Evolutionary conservation across 1,140 invertebrate genomes (phyloP), one percentile per base, ranked within the genome.

Genomic region (Drosophila chauvacae): DNA sequence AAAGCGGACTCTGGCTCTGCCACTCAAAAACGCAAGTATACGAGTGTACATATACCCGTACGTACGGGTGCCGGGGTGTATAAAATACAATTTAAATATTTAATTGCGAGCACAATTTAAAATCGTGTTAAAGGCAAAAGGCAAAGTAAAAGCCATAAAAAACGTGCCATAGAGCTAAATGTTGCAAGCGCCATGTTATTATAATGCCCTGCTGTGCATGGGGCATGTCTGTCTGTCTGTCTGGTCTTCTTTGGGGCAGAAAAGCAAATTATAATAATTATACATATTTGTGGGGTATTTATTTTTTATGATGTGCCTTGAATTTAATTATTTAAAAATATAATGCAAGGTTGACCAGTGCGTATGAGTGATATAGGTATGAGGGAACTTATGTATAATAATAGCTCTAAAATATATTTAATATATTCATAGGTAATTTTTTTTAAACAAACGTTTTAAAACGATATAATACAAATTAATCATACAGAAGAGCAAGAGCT

Each of bases 51-150:
- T 41, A 20, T 35, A 23, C 2, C 2, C 7, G 23, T 37, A 18
- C 35, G 11, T 11, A 16, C 11, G 37, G 28, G 10, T 11, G 44
- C 18, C 20, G 64, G 45, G 64, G 45, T 39, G 39, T 45, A 72
- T 70, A 62, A 77, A 82, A 87, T 56, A 79, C 80, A 87, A 86
- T 86, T 86, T 86, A 73, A 86, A 88, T 86, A 86, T 86, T 88
- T 86, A 86, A 86, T 83, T 83, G 84, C 71, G 28, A 58, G 50
- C 72, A 73, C 70, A 79, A 83, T 88, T 80, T 74, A 58, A 68
- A 71, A 65, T 62, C 74, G 66, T 64, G 56, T 77, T 77, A 70
- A 65, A 66, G 70, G 70, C 71, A 60, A 77, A 68, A 64, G 37
- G 20, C 66, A 77, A 76, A 66, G 61, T 60, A 59, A 83, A 79